Evolutionary conservation across 2,113 vertebrate species (phyloP).

Genomic region (Heterochromis multidens): DNA sequence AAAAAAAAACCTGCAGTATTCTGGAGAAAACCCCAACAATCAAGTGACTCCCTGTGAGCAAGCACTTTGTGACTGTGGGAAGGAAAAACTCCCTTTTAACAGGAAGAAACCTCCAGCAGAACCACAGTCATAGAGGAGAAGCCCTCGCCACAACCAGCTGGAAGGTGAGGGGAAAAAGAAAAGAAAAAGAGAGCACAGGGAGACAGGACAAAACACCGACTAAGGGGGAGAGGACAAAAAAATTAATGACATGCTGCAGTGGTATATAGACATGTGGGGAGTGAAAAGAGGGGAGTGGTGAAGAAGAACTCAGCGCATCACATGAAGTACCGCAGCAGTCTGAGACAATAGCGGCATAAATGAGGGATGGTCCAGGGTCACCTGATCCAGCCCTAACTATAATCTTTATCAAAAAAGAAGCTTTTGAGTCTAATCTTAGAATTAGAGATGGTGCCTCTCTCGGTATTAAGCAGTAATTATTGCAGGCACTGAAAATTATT

Average conservation of each 20-base stretch:
- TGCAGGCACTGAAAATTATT: too few species aligned
- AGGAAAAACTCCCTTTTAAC: neutral
- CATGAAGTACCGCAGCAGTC: neutral
- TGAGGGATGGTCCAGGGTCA: neutral
- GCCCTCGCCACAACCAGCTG: too few species aligned
- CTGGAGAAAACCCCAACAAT: too few species aligned
- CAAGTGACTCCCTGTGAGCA: too few species aligned
- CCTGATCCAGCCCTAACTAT: neutral
- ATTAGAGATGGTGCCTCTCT: neutral
- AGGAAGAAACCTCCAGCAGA: neutral
- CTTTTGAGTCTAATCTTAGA: neutral
- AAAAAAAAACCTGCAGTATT: too few species aligned
- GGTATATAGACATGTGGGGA: neutral
- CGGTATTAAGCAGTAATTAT: neutral
- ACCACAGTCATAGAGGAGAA: too few species aligned
- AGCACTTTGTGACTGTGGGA: neutral
- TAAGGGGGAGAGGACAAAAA: neutral
- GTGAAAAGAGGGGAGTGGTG: neutral
- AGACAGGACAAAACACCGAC: neutral
- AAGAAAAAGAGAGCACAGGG: rapidly evolving
- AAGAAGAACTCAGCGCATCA: neutral
- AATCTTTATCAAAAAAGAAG: neutral
- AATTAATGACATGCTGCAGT: neutral
- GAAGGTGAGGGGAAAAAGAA: too few species aligned
- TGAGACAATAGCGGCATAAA: neutral